Evolutionary conservation across 2,113 vertebrate species (phyloP), one percentile per base, ranked within the genome.

Genomic region (Melanocharis versteri): DNA sequence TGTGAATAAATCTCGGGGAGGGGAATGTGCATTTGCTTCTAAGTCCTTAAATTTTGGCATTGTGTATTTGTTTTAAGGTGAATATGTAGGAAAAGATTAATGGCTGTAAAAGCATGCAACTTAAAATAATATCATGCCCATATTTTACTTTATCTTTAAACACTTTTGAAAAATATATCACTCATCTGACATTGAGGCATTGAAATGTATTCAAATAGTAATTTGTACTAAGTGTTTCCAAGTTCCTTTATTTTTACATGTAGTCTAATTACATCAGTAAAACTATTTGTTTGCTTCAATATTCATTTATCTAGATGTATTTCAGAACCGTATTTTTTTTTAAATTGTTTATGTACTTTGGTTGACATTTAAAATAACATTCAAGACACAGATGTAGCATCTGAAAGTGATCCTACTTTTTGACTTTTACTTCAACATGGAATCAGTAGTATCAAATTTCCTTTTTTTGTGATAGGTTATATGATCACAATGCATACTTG

Each of bases 1-100:
- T 47, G 15, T 15, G 3, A 62, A 77, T 48, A 60, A 15, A 10
- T 65, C 39, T 53, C 4, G 3, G 0, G 1, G n/a, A n/a, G 2
- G 0, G 2, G 5, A 1, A 31, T 58, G 62, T 64, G 6, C 7
- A n/a, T 87, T 87, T 75, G 5, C 3, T 37, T 73, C 26, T 65
- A 60, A 42, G n/a, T 61, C 9, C 4, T 60, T 70, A n/a, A 23
- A 56, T 75, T 84, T 76, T 76, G 17, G 4, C 4, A 65, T 44
- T 60, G 12, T 31, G 4, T 44, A 48, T 44, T 69, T 5, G 7
- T 54, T 91, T 24, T 31, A 44, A 70, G 20, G 19, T 47, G 47
- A 80, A 61, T n/a, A 61, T 9, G 1, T 22, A 40, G 7, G 24
- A 64, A 58, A 79, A 60, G 0, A 10, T 26, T 31, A 45, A 73